Conservation (phyloP, 2,888 invertebrate genomes). For the Paralinhomoeus sp. region DNA sequence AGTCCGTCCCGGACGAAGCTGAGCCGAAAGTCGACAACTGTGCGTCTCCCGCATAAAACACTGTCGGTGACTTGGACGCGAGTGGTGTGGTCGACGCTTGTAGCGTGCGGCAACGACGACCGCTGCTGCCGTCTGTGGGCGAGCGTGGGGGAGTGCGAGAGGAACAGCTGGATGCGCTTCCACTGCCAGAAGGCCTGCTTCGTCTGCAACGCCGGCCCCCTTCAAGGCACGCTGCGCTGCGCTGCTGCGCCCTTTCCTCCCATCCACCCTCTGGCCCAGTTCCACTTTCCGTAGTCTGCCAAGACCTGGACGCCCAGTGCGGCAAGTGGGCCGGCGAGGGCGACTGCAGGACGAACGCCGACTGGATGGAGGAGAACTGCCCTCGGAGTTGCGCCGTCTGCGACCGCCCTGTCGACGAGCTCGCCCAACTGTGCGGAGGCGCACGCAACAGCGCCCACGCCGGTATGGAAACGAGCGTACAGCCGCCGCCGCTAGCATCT, state of each 20-base stretch:
- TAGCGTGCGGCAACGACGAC: slow-evolving; percentile 2
- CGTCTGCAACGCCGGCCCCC: slow-evolving; percentile 1
- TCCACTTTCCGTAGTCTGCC: not conserved
- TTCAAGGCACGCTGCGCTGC: not conserved
- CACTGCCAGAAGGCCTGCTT: slow-evolving; percentile 2
- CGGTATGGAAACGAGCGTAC: too few relatives aligned
- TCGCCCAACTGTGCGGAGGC: not conserved
- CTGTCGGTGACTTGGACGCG: too few relatives aligned
- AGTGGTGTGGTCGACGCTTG: too few relatives aligned
- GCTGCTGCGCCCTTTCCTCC: too few relatives aligned
- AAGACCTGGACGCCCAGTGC: not conserved
- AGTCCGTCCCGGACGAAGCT: too few relatives aligned
- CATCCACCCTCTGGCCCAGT: too few relatives aligned
- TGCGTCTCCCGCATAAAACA: too few relatives aligned
- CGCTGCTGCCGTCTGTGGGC: slow-evolving; percentile 4
- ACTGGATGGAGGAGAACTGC: slow-evolving; percentile 1
- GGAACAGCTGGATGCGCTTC: slow-evolving; percentile 3
- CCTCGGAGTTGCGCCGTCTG: not conserved
- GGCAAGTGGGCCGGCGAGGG: not conserved
- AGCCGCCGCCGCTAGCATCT: not conserved
- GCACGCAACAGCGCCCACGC: too few relatives aligned
- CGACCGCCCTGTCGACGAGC: not conserved
- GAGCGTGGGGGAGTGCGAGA: slow-evolving; percentile 4
- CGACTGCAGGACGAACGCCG: not conserved
- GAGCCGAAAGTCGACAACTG: too few relatives aligned